phyloP scores from a whole-genome alignment of 2,888 invertebrate species.

The Noctua comes region DNA sequence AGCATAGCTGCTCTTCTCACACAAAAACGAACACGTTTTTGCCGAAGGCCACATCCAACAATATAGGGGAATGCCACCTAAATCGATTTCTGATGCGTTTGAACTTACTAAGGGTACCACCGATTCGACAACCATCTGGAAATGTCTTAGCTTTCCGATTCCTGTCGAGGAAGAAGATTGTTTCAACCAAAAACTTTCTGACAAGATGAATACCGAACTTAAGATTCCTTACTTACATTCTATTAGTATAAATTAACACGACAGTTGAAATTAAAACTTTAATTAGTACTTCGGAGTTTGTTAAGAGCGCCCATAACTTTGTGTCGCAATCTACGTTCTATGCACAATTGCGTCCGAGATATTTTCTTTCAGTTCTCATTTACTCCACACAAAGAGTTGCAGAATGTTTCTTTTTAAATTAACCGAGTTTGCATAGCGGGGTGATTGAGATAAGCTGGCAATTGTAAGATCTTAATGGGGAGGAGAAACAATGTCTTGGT shows the following conservation, averaged over 20 bases:
- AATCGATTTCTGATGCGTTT: constrained; percentile 32
- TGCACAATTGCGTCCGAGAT: constrained; percentile 52
- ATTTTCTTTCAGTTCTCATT: constrained; percentile 54
- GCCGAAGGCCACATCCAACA: background rate
- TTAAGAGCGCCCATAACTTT: constrained; percentile 44
- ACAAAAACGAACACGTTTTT: constrained; percentile 13
- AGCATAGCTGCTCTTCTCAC: too few species aligned
- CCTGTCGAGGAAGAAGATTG: constrained; percentile 21
- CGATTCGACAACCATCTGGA: constrained; percentile 4
- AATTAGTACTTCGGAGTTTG: constrained; percentile 57
- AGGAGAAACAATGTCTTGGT: constrained; percentile 15
- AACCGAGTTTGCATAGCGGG: constrained; percentile 37
- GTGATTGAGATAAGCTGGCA: constrained; percentile 34
- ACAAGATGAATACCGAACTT: constrained; percentile 39
- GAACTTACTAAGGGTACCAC: constrained; percentile 12
- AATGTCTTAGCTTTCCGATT: constrained; percentile 20
- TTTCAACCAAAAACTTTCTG: constrained; percentile 33
- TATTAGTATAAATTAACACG: constrained; percentile 58
- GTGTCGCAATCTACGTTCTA: constrained; percentile 44
- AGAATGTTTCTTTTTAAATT: constrained; percentile 54
- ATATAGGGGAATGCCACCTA: constrained; percentile 10
- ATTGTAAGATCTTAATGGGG: constrained; percentile 33
- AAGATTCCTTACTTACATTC: constrained; percentile 45
- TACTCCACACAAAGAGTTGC: constrained; percentile 41
- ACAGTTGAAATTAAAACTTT: constrained; percentile 63